A percentile compares a stretch with the other conserved stretches of the same genome.
Conservation (phyloP, 2,113 vertebrate genomes). For the Sorex fumeus region DNA sequence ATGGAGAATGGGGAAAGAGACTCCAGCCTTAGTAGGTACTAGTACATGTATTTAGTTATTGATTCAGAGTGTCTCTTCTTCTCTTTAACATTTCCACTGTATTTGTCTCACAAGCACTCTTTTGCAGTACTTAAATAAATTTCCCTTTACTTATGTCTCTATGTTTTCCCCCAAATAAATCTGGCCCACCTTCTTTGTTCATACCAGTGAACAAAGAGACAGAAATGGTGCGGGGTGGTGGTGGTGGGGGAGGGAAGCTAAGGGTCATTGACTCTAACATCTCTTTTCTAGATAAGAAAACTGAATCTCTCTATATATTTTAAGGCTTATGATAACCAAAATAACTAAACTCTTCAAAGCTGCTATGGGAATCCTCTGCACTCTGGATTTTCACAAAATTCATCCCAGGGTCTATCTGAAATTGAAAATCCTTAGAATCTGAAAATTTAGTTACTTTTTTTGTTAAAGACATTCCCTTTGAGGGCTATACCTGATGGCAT, state of each 20-base stretch:
- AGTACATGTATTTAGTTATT: neutral
- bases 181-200: neutral
- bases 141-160: conserved; percentile 33
- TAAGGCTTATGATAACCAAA: conserved; percentile 31
- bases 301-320: neutral
- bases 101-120: neutral
- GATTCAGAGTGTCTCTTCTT: neutral
- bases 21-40: neutral
- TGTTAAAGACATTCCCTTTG: conserved; percentile 65
- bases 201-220: neutral
- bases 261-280: conserved; percentile 50
- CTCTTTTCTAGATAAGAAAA: neutral
- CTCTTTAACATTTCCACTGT: neutral
- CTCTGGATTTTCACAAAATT: conserved; percentile 50
- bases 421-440: conserved; percentile 2
- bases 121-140: neutral
- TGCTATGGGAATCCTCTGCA: neutral
- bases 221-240: neutral
- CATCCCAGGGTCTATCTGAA: conserved; percentile 46
- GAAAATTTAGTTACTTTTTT: neutral
- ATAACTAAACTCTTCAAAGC: neutral
- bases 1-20: neutral
- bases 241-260: neutral
- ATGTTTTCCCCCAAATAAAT: conserved; percentile 15
- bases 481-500: neutral